phyloP scores from a whole-genome alignment of 2,797 vertebrate species.

The Hybognathus amarus region DNA sequence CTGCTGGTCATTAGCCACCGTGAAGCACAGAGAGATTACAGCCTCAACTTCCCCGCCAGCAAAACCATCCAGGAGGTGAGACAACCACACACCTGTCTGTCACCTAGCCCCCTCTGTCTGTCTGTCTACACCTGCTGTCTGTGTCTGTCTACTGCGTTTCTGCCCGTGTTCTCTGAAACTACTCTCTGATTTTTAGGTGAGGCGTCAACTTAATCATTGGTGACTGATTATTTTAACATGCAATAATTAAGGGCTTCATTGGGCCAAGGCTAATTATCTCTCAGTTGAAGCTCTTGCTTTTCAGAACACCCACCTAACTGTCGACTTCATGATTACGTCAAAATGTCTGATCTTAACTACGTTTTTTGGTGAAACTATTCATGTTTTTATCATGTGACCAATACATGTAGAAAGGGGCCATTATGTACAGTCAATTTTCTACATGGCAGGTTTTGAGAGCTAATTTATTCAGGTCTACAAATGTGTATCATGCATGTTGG shows the following conservation, averaged over 20 bases:
- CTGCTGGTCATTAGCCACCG: slow-evolving; percentile 96
- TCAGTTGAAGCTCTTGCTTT: background rate
- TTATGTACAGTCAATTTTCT: background rate
- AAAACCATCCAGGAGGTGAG: slow-evolving; percentile 99
- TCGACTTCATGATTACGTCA: background rate
- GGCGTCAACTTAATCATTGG: slow-evolving; percentile 15
- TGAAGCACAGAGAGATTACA: slow-evolving; percentile 99
- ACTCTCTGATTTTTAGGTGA: background rate
- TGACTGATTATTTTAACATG: background rate
- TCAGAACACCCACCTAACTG: background rate
- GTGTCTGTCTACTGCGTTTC: slow-evolving; percentile 1
- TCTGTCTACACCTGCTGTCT: slow-evolving; percentile 65
- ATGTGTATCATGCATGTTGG: background rate
- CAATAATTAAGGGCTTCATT: background rate
- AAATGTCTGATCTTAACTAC: background rate
- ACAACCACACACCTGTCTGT: slow-evolving; percentile 60
- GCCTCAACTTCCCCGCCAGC: slow-evolving; percentile 97
- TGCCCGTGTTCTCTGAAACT: background rate
- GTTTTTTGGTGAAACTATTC: background rate
- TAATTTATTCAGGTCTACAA: background rate
- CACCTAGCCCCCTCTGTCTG: slow-evolving; percentile 59
- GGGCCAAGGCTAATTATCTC: slow-evolving; percentile 27
- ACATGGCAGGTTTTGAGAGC: background rate
- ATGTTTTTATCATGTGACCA: background rate
- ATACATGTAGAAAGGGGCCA: background rate